Conservation (phyloP, 2,888 invertebrate genomes). For the Nymphalis polychloros region DNA sequence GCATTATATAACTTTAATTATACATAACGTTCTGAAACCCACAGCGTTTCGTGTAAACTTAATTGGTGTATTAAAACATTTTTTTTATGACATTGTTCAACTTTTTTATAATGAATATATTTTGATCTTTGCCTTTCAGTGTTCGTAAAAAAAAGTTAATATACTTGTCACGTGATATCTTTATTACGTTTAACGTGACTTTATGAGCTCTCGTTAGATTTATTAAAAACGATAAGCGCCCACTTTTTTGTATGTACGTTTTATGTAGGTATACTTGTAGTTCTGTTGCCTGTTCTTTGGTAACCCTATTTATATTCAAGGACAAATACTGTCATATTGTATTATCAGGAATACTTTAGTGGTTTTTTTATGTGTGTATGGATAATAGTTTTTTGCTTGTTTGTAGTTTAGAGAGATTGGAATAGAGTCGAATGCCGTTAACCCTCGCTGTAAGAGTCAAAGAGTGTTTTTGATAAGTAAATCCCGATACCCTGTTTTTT, state of each 20-base stretch:
- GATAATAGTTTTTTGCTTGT: too few relatives aligned
- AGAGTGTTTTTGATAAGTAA: too few relatives aligned
- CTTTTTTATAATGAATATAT: background rate
- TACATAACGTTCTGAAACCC: background rate
- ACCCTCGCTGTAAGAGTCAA: too few relatives aligned
- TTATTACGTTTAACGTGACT: background rate
- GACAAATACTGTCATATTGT: too few relatives aligned
- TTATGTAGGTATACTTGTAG: too few relatives aligned
- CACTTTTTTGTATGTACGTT: background rate
- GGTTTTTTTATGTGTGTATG: too few relatives aligned
- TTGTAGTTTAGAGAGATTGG: too few relatives aligned
- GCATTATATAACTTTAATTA: background rate
- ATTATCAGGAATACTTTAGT: too few relatives aligned
- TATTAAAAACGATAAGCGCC: background rate
- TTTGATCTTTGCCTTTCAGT: background rate
- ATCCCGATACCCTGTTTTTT: too few relatives aligned
- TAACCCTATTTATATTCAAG: too few relatives aligned
- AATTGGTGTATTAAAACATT: background rate
- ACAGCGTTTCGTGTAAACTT: background rate
- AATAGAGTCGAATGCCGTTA: too few relatives aligned
- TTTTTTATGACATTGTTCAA: background rate
- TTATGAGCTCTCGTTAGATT: background rate
- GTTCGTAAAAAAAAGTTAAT: background rate
- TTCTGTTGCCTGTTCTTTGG: too few relatives aligned
- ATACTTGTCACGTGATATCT: background rate